Evolutionary conservation across 2,888 invertebrate genomes (phyloP), one percentile per base, ranked within the genome.

Genomic region (Malthinus flaveolus): DNA sequence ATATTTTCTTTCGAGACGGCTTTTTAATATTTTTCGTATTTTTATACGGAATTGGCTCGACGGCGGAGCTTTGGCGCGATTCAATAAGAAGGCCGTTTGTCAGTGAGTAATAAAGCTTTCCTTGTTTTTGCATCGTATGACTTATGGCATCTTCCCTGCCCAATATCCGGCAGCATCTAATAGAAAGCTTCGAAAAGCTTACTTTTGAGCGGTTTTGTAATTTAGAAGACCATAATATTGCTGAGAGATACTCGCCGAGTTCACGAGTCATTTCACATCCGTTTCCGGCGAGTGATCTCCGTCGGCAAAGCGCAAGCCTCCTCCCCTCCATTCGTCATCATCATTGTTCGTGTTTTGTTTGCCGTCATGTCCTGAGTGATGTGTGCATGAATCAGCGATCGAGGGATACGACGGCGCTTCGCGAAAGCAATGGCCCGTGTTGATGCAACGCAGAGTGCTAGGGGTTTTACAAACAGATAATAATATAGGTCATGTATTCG

Each of bases 181-280:
- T 58, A 58, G 55, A 45, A 54, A 55, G 52, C 58, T 54, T 32
- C 45, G 45, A 50, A 50, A 48, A 58, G 55, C 55, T 56, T 55
- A 52, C 47, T 55, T 62, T 55, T 59, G 52, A 55, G 56, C 49
- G 59, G 58, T 57, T 58, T 59, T 56, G 59, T 57, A 59, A 59
- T 53, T 62, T 59, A 59, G 59, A 52, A 55, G 56, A 55, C 50
- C 54, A 52, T 56, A 56, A 59, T 57, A 53, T 51, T 55, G 58
- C 45, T 60, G 53, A 61, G 52, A 59, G 54, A 51, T 53, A 51
- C 48, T 57, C 60, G 61, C 64, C 53, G 53, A 65, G 66, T 70
- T 71, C 68, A 70, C 69, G 71, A 66, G 63, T 71, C 70, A 71
- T 70, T 70, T 68, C 68, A 67, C 68, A 67, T 68, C 68, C 67